Conservation (phyloP, 2,797 vertebrate species). For the Acrossocheilus fasciatus region DNA sequence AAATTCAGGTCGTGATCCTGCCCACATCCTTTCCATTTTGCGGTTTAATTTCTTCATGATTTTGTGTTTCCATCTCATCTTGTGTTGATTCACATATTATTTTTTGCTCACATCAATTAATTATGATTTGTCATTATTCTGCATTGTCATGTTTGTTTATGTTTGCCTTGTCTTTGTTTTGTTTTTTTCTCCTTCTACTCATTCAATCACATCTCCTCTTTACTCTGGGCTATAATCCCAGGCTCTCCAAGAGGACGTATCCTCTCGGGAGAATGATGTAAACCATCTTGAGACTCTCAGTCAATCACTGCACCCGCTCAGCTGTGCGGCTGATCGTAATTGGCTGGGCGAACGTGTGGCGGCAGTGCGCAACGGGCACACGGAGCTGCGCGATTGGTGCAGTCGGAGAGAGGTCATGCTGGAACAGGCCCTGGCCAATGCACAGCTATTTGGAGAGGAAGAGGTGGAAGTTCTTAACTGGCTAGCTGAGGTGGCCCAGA, state of each 20-base stretch:
- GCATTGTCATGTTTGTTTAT: slow-evolving; percentile 73
- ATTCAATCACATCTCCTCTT: slow-evolving; percentile 48
- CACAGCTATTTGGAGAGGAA: slow-evolving; percentile 96
- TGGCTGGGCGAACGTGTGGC: slow-evolving; percentile 88
- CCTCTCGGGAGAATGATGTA: slow-evolving; percentile 82
- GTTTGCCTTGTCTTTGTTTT: slow-evolving; percentile 68
- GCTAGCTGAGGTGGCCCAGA: slow-evolving; percentile 97
- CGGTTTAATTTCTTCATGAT: slow-evolving; percentile 33
- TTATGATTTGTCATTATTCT: slow-evolving; percentile 57
- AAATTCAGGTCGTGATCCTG: slow-evolving; percentile 3
- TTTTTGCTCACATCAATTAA: slow-evolving; percentile 52
- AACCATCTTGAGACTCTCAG: slow-evolving; percentile 83
- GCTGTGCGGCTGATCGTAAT: slow-evolving; percentile 82
- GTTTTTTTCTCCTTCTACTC: slow-evolving; percentile 33
- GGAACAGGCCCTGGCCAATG: slow-evolving; percentile 93
- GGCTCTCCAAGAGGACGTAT: slow-evolving; percentile 89
- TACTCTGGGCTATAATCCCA: slow-evolving; percentile 72
- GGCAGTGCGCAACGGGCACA: slow-evolving; percentile 82
- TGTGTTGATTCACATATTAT: slow-evolving; percentile 31
- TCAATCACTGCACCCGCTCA: slow-evolving; percentile 87
- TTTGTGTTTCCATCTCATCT: slow-evolving; percentile 24
- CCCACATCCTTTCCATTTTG: slow-evolving; percentile 44
- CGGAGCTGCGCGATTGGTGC: slow-evolving; percentile 86
- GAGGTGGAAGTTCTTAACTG: slow-evolving; percentile 99
- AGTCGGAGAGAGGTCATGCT: slow-evolving; percentile 86